phyloP scores from a whole-genome alignment of 2,797 vertebrate genomes.

The Poecilia wingei region DNA sequence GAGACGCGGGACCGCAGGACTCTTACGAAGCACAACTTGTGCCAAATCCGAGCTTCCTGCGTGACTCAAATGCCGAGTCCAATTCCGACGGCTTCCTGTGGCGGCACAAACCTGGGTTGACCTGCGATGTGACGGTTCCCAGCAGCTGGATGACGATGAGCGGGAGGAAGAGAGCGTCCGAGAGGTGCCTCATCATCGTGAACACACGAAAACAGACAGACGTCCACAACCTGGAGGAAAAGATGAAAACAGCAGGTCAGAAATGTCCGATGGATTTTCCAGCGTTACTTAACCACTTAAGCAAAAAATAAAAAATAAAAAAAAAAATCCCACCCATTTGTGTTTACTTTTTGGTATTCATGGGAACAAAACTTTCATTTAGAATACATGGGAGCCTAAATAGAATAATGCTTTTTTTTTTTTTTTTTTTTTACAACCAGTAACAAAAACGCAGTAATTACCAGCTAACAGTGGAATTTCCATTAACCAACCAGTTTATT shows the following conservation, averaged over 20 bases:
- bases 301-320: slow-evolving; percentile 1
- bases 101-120: slow-evolving; percentile 80
- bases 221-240: slow-evolving; percentile 63
- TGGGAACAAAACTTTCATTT: slow-evolving; percentile 64
- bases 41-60: slow-evolving; percentile 42
- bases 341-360: slow-evolving; percentile 44
- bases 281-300: not conserved
- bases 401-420: slow-evolving; percentile 61
- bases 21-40: slow-evolving; percentile 57
- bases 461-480: slow-evolving; percentile 66
- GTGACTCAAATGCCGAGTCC: not conserved
- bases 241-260: slow-evolving; percentile 37
- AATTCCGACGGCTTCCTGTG: not conserved
- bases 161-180: slow-evolving; percentile 72
- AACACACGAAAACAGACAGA: slow-evolving; percentile 56
- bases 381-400: slow-evolving; percentile 56
- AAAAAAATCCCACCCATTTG: slow-evolving; percentile 5
- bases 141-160: slow-evolving; percentile 74
- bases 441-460: slow-evolving; percentile 70
- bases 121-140: slow-evolving; percentile 75
- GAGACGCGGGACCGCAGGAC: slow-evolving; percentile 44
- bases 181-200: slow-evolving; percentile 82
- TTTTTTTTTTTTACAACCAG: slow-evolving; percentile 69
- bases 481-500: slow-evolving; percentile 61
- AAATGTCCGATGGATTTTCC: not conserved